Evolutionary conservation across 2,113 vertebrate species (phyloP), one percentile per base, ranked within the genome.

Genomic region (Acrocephalus arundinaceus): DNA sequence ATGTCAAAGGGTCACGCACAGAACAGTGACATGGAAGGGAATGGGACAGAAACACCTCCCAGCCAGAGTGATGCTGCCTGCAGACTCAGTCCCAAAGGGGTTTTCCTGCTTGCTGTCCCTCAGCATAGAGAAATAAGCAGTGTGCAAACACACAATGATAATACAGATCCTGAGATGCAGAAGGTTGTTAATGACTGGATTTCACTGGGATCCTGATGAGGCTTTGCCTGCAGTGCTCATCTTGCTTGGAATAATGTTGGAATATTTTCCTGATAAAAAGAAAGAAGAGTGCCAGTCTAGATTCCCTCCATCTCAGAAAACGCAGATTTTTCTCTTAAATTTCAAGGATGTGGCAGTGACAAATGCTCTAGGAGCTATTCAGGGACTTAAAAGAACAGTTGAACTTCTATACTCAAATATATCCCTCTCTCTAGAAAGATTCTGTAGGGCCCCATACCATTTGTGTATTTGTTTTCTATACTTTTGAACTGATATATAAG

Each of bases 381-480:
- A 62, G 7, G 30, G 22, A 72, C 57, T 63, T 85, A 62, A 72
- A 96, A 90, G 62, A 85, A 52, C 49, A 95, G 55, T 71, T 86
- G 71, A 62, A 43, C 33, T 94, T 70, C 88, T 63, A 80, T 1
- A 33, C 9, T 58, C 24, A 63, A 84, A 82, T 78, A 90, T 12
- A 84, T 20, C 46, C 43, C 18, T 41, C 52, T 78, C 33, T 65
- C 20, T 79, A 81, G 85, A 72, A 89, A 43, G 20, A 75, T 57
- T 71, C 17, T 62, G 49, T 37, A 91, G 89, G 5, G 20, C 33
- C 25, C 15, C 58, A 57, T 28, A 65, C 13, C 45, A 72, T 57
- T 89, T 94, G n/a, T 61, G 31, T 52, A 51, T 88, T 91, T 90
- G 63, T 90, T 95, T 95, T 70, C 39, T 48, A 61, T 23, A 58